Percentiles rank a stretch among this genome's conserved stretches.
phyloP scores from a whole-genome alignment of 2,797 vertebrate species.

The Poecilia velifera region DNA sequence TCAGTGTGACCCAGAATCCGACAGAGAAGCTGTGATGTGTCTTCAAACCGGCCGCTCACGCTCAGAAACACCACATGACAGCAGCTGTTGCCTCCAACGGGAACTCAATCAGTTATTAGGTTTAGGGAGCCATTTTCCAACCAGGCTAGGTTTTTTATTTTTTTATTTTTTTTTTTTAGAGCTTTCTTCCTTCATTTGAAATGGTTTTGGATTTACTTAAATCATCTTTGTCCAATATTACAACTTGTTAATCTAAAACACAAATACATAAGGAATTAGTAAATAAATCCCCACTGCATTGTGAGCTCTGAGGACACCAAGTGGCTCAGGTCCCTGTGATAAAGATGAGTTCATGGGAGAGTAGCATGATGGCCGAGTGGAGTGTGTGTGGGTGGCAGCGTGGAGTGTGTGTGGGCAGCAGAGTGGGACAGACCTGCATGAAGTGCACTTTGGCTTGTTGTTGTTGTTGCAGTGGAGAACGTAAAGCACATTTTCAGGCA shows the following conservation, averaged over 20 bases:
- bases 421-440: conserved; percentile 46
- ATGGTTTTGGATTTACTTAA: background rate
- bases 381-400: conserved; percentile 48
- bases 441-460: conserved; percentile 67
- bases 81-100: background rate
- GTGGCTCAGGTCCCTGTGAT: conserved; percentile 11
- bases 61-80: background rate
- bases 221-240: background rate
- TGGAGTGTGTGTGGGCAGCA: conserved; percentile 55
- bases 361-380: conserved; percentile 33
- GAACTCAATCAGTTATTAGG: background rate
- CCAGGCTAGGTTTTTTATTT: background rate
- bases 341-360: conserved; percentile 48
- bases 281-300: background rate
- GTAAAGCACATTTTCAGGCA: conserved; percentile 47
- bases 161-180: background rate
- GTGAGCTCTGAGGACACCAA: conserved; percentile 13
- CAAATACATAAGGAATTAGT: background rate
- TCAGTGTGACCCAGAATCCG: background rate
- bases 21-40: background rate
- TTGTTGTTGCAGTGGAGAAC: conserved; percentile 40
- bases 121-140: background rate
- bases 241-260: background rate
- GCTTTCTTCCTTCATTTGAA: background rate
- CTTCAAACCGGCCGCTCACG: background rate